Evolutionary conservation across 2,113 vertebrate species (phyloP).

Genomic region (Diglossa brunneiventris): DNA sequence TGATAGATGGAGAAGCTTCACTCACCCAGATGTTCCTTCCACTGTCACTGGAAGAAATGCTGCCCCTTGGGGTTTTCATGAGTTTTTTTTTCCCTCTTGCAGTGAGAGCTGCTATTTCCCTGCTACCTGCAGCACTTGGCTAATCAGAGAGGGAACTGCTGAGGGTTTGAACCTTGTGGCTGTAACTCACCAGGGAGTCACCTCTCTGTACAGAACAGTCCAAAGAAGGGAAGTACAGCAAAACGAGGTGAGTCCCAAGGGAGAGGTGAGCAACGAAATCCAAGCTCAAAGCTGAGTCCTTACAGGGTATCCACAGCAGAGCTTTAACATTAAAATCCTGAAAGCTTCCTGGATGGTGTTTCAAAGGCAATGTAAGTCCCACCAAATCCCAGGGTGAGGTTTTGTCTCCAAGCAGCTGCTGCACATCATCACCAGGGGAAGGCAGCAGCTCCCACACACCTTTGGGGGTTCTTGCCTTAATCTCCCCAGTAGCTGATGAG

Average conservation of each 20-base stretch:
- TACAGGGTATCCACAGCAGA: background rate
- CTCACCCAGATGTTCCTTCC: background rate
- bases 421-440: background rate
- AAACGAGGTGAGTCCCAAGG: background rate
- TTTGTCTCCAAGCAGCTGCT: background rate
- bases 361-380: background rate
- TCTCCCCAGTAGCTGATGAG: accelerated
- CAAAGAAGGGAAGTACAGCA: background rate
- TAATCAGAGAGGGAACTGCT: background rate
- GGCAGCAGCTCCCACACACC: background rate
- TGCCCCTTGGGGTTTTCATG: background rate
- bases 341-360: background rate
- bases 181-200: background rate
- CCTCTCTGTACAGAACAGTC: background rate
- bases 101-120: background rate
- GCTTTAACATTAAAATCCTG: background rate
- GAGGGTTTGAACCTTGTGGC: background rate
- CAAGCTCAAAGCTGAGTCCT: background rate
- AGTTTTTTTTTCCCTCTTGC: background rate
- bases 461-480: background rate
- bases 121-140: background rate
- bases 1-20: background rate
- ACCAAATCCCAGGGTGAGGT: background rate
- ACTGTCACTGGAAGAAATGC: background rate
- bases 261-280: background rate